Base-by-base conservation (phyloP, 1,140 invertebrate species). In the Procambarus virginalis region DNA sequence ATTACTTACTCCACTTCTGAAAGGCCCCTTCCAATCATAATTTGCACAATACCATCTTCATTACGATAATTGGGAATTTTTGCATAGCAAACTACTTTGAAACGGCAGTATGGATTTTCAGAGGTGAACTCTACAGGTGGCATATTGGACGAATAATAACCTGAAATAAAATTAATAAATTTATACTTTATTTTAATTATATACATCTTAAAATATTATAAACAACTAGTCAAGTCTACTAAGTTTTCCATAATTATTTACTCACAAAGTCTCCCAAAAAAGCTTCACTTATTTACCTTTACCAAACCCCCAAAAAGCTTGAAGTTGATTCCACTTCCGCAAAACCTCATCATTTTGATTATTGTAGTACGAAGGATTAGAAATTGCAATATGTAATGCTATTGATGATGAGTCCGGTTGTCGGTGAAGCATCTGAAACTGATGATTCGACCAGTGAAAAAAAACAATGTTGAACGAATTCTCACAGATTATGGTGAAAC, bases 51-150 rank as follows among this genome's bases (percentile, higher is more conserved):
- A 3, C 97, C 98, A 92, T 98, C 96, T 93, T 97, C 97, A 93
- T 98, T 97, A 86, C 97, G 97, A 60, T 96, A 95, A 2, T 95
- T 96, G 0, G 97, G 97, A 92, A 98, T 95, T n/a, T 96, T 95
- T 93, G 96, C 97, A 93, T 98, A 99, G 0, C 97, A 97, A 55
- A 99, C 96, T 3, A 98, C 97, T 95, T 98, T 99, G 93, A 99
- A 98, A 75, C 97, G 95, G 93, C 97, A 99, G 46, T 98, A 95
- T 5, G 97, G 97, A 94, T 99, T 99, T 73, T 85, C 83, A 22
- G 83, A 70, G 2, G 83, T 85, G 68, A 85, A 85, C 48, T 85
- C 83, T 10, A 77, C 51, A 3, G 83, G 83, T 8, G 83, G 70
- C 83, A 85, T 85, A 49, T 85, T 85, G 5, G 83, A 17, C 34